Conservation (phyloP, 2,113 vertebrate species). For the Leptobrachium ailaonicum region DNA sequence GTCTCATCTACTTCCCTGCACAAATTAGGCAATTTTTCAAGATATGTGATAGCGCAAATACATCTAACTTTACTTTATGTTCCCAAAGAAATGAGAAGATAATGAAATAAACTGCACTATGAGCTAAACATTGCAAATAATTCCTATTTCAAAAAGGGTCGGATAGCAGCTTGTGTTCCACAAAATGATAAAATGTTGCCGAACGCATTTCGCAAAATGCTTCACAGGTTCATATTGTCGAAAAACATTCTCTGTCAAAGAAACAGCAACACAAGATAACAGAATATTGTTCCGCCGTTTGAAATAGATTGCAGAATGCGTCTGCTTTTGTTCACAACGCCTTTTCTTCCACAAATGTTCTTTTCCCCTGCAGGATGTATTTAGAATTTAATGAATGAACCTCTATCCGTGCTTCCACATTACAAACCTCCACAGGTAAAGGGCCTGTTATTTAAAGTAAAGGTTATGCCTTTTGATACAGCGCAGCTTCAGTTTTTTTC, state of each 20-base stretch:
- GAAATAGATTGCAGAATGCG: conserved; percentile 12
- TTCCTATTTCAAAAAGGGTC: not conserved
- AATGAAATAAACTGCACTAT: not conserved
- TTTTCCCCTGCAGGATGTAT: not conserved
- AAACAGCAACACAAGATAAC: not conserved
- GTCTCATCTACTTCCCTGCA: too few relatives aligned
- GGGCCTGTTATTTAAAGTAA: conserved; percentile 18
- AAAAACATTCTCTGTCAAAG: not conserved
- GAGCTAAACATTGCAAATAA: not conserved
- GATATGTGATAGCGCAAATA: too few relatives aligned
- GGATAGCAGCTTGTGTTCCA: not conserved
- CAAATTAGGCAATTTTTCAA: too few relatives aligned
- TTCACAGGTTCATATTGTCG: not conserved
- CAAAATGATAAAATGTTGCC: not conserved
- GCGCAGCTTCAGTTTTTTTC: not conserved
- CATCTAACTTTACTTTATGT: not conserved
- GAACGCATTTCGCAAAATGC: not conserved
- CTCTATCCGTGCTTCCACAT: not conserved
- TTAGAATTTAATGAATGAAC: conserved; percentile 1
- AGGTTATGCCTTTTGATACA: conserved; percentile 39
- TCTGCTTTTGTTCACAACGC: not conserved
- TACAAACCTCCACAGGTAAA: not conserved
- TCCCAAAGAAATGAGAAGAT: not conserved
- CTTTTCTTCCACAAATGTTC: not conserved
- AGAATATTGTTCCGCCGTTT: conserved; percentile 4